Evolutionary conservation across 2,888 invertebrate genomes (phyloP).

Genomic region (Lepidochrysops patricia): DNA sequence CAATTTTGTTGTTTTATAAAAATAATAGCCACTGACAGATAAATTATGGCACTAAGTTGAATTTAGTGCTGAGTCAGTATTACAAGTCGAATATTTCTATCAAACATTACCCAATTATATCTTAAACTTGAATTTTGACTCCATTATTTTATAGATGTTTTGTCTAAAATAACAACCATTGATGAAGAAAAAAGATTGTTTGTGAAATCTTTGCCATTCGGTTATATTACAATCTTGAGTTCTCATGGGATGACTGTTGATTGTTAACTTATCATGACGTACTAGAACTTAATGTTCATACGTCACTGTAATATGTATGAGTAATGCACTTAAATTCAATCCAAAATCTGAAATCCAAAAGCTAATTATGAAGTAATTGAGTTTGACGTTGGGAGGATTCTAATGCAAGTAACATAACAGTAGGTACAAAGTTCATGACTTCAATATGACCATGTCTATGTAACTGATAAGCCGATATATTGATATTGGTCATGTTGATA

Average conservation of each 20-base stretch:
- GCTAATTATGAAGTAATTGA: not conserved
- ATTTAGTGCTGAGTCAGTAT: not conserved
- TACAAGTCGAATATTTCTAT: not conserved
- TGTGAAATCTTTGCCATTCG: too few species aligned
- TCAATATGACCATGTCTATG: not conserved
- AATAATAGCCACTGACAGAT: slow-evolving; percentile 4
- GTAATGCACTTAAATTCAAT: too few species aligned
- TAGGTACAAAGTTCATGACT: not conserved
- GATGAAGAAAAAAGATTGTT: too few species aligned
- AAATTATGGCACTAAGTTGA: not conserved
- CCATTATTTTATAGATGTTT: not conserved
- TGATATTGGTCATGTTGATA: not conserved
- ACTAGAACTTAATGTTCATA: too few species aligned
- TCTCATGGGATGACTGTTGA: too few species aligned
- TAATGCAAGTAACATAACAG: not conserved
- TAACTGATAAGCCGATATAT: not conserved
- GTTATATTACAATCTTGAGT: too few species aligned
- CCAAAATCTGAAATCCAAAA: too few species aligned
- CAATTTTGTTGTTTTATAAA: not conserved
- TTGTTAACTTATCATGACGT: too few species aligned
- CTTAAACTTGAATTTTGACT: not conserved
- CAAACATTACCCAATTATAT: not conserved
- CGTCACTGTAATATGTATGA: too few species aligned
- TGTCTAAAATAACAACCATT: not conserved
- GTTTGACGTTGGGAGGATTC: not conserved